Conservation (phyloP, 2,888 invertebrate genomes). For the Hirtodrosophila duncani region DNA sequence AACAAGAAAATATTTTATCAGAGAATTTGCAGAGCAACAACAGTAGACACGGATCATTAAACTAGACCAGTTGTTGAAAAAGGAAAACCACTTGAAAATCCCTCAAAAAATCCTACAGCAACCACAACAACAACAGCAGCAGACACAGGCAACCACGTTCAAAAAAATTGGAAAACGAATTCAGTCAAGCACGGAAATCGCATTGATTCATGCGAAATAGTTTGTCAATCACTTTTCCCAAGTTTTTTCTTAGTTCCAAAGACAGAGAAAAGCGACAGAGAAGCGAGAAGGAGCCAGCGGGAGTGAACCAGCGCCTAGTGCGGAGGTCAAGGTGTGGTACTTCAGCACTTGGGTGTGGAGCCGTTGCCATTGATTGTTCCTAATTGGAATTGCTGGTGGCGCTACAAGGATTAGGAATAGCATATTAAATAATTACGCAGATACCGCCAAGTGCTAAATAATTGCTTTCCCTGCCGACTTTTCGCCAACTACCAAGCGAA, state of each 20-base stretch:
- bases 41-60: slow-evolving; percentile 20
- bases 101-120: background rate
- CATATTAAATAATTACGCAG: slow-evolving; percentile 53
- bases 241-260: too few relatives aligned
- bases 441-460: slow-evolving; percentile 40
- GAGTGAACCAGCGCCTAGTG: background rate
- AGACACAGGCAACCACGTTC: too few relatives aligned
- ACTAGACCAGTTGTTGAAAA: too few relatives aligned
- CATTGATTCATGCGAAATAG: slow-evolving; percentile 37
- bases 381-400: slow-evolving; percentile 44
- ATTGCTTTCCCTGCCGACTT: background rate
- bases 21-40: too few relatives aligned
- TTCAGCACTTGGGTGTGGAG: too few relatives aligned
- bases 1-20: too few relatives aligned
- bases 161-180: slow-evolving; percentile 8
- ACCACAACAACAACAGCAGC: too few relatives aligned
- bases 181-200: slow-evolving; percentile 8
- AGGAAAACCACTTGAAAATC: background rate
- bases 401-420: slow-evolving; percentile 18
- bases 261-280: background rate
- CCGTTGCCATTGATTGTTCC: slow-evolving; percentile 41
- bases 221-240: slow-evolving; percentile 24
- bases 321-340: slow-evolving; percentile 45
- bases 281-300: too few relatives aligned
- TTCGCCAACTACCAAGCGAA: slow-evolving; percentile 4